Evolutionary conservation across 2,113 vertebrate genomes (phyloP), one percentile per base, ranked within the genome.

Genomic region (Clupea harengus): DNA sequence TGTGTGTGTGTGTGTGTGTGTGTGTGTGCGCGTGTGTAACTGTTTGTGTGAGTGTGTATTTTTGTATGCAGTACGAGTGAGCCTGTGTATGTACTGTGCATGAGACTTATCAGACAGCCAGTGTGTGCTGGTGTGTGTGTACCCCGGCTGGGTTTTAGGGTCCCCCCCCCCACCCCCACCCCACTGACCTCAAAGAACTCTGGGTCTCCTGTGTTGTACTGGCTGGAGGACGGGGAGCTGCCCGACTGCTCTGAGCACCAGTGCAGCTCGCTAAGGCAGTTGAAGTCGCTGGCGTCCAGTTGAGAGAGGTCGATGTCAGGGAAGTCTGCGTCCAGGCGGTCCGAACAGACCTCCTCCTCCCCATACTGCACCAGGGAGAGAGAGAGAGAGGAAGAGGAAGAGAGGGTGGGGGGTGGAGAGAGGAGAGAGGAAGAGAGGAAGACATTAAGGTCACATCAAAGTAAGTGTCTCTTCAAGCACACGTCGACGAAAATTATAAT

Each of bases 281-380:
- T 92, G 88, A 99, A 98, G 94, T 99, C 98, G 0, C 95, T 93
- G 91, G 96, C 91, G 50, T 99, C 98, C 96, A 99, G 95, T 96
- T 98, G 98, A 85, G 97, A 99, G 75, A 99, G 95, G 95, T 99
- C 98, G 17, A 99, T 97, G 95, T 99, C 98, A 0, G 97, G 95
- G 90, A 99, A 98, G 91, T 99, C 97, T 0, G 97, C 95, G 83
- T 97, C 98, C 91, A 99, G 94, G 32, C 97, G 97, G 91, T 98
- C 98, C 85, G 97, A 97, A 28, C 96, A 83, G 95, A 96, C 89
- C 93, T 97, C 92, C 87, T 95, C 97, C 89, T 96, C 97, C 92
- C 94, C 95, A 94, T 96, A 96, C 98, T 99, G 94, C 1, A 88
- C 91, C 52, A 87, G 64, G 89, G 75, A 86, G 72, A 85, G 0